Percentiles rank a stretch among this genome's conserved stretches.
phyloP scores from a whole-genome alignment of 2,113 vertebrate genomes.

The Cichladusa arquata region DNA sequence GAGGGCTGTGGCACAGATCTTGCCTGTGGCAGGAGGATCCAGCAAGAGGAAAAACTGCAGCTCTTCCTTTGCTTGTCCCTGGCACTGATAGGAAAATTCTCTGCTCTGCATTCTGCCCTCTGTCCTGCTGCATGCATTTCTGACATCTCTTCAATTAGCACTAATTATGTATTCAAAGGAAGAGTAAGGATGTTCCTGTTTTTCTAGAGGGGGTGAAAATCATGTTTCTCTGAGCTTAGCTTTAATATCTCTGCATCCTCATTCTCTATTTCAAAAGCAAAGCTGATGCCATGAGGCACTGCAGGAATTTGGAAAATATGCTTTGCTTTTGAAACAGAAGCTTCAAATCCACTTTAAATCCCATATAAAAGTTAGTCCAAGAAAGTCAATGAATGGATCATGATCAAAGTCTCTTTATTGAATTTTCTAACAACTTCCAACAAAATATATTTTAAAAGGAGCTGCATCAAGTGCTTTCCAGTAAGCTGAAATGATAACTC shows the following conservation, averaged over 20 bases:
- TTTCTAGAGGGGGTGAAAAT: slow-evolving; percentile 56
- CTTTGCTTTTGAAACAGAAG: slow-evolving; percentile 67
- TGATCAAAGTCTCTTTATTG: slow-evolving; percentile 62
- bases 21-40: not conserved
- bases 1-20: not conserved
- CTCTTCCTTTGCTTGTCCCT: not conserved
- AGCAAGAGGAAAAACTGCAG: not conserved
- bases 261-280: slow-evolving; percentile 61
- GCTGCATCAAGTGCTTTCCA: slow-evolving; percentile 40
- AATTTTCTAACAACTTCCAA: slow-evolving; percentile 62
- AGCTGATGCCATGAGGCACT: slow-evolving; percentile 48
- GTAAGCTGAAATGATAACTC: slow-evolving; percentile 32
- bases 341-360: slow-evolving; percentile 68
- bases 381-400: slow-evolving; percentile 62
- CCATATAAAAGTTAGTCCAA: slow-evolving; percentile 63
- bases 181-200: slow-evolving; percentile 29
- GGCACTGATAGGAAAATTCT: not conserved
- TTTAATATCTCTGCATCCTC: slow-evolving; percentile 58
- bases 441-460: slow-evolving; percentile 53
- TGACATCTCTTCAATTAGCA: slow-evolving; percentile 35
- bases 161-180: slow-evolving; percentile 52
- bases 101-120: not conserved
- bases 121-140: not conserved
- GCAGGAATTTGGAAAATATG: slow-evolving; percentile 60
- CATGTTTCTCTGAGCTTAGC: slow-evolving; percentile 58